A percentile compares a stretch with the other conserved stretches of the same genome.
Evolutionary conservation across 2,113 vertebrate genomes (phyloP).

Genomic region (Pelobates fuscus): DNA sequence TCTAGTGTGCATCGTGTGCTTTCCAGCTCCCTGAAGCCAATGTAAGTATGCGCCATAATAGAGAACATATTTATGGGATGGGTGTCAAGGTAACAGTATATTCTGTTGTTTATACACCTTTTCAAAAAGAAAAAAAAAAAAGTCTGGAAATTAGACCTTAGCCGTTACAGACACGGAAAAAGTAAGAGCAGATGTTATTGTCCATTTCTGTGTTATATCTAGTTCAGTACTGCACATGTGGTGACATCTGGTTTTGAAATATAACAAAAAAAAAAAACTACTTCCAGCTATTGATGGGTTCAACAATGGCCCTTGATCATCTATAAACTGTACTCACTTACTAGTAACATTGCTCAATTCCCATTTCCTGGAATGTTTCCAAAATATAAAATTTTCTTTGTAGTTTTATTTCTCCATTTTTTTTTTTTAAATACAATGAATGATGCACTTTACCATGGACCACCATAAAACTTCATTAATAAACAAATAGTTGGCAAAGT

Average conservation of each 20-base stretch:
- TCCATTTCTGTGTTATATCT: background rate
- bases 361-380: background rate
- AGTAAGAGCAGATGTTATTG: background rate
- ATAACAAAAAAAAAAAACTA: background rate
- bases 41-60: slow-evolving; percentile 14
- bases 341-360: too few species aligned
- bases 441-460: too few species aligned
- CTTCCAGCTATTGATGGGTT: background rate
- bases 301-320: too few species aligned
- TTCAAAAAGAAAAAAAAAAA: too few species aligned
- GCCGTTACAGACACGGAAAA: background rate
- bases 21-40: slow-evolving; percentile 36
- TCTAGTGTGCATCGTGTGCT: slow-evolving; percentile 42
- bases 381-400: background rate
- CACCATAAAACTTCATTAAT: too few species aligned
- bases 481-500: too few species aligned
- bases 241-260: background rate
- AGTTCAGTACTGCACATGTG: background rate
- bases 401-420: background rate
- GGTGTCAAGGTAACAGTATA: too few species aligned
- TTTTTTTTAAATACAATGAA: background rate
- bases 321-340: too few species aligned
- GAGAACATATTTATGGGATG: background rate
- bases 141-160: too few species aligned
- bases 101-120: too few species aligned